Evolutionary conservation across 2,797 vertebrate genomes (phyloP), one percentile per base, ranked within the genome.

Genomic region (Diplodus puntazzo): DNA sequence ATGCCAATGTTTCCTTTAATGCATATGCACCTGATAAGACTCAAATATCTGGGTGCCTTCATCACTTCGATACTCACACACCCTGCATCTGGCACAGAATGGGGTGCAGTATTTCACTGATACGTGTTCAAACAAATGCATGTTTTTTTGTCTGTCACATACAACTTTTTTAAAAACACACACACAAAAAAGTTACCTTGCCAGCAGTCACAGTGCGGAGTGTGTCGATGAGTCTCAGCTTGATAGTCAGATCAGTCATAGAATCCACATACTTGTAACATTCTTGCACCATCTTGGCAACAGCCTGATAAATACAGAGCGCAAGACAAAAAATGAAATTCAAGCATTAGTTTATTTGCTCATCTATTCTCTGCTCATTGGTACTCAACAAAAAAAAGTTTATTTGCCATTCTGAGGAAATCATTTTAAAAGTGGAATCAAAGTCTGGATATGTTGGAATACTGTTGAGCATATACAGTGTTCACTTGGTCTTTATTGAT

Each of bases 251-350:
- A 88, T 99, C 98, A 83, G 95, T 97, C 87, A 97, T 83, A 70
- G 96, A 91, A 77, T 99, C 98, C 65, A 99, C 97, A 0, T 99
- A 99, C 70, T 97, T 96, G 92, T 97, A 99, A 93, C 98, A 99
- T 92, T 99, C 97, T 76, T 99, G 98, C 79, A 99, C 98, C 98
- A 99, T 99, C 95, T 99, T 99, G 84, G 97, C 98, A 92, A 99
- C 98, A 89, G 98, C 98, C 98, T 99, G 77, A 27, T 45, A 52
- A 79, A 77, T 39, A 83, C 0, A 89, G 25, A 77, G 13, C 48
- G 42, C 4, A 64, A 34, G 71, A 67, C 20, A 85, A 55, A 68
- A 17, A 68, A 2, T 30, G 2, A 25, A 25, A 70, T 73, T 65
- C 3, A 71, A 11, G 17, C 43, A 13, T 25, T 16, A 48, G 48